Percentiles rank a stretch among this genome's conserved stretches.
These are phyloP conservation scores for Sterrhoptilus dennistouni DNA, from an alignment of 2,113 vertebrate genomes.

Conservation along the genomic window DNA sequence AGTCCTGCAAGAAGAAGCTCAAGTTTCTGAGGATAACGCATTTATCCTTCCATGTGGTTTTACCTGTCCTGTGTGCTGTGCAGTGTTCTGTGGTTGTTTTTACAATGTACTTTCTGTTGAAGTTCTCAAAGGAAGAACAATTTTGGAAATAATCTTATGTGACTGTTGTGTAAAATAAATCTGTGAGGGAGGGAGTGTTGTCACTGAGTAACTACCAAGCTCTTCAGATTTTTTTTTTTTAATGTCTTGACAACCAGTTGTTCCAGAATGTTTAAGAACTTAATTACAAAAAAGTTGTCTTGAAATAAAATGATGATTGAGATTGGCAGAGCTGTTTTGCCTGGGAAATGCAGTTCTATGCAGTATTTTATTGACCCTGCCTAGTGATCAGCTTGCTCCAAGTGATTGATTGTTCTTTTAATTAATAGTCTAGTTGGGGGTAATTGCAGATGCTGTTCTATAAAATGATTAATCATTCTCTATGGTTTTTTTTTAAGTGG, in stretches of 20 bases:
- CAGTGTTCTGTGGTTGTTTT: background rate
- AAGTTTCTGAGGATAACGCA: background rate
- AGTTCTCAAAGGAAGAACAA: background rate
- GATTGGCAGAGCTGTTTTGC: background rate
- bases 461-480: background rate
- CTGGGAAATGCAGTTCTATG: background rate
- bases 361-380: background rate
- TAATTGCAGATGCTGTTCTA: conserved; percentile 6
- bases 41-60: background rate
- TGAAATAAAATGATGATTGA: background rate
- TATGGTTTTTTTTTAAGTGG: fast-evolving
- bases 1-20: background rate
- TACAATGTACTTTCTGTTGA: background rate
- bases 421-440: background rate
- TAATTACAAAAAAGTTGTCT: background rate
- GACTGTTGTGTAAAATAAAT: background rate
- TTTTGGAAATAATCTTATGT: background rate
- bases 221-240: background rate
- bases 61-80: background rate
- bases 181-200: background rate
- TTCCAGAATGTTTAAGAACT: background rate
- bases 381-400: background rate
- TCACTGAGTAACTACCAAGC: background rate
- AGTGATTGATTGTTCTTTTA: conserved; percentile 26
- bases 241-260: background rate